Base-by-base conservation (phyloP, 2,888 invertebrate species). In the Nephrotoma flavescens region DNA sequence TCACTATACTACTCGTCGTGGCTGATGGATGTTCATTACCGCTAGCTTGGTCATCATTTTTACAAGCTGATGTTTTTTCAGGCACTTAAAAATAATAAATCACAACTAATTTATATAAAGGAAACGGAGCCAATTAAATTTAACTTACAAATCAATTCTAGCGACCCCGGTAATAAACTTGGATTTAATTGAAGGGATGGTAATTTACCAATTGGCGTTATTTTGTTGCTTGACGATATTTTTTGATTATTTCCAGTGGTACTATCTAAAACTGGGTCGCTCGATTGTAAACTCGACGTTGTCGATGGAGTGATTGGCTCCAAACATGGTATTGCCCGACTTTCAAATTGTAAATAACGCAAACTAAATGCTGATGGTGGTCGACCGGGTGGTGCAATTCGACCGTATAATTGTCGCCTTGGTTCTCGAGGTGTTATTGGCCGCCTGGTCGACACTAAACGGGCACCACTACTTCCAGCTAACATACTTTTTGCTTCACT, bases 361-460 rank as follows among this genome's bases (percentile, higher is more conserved):
- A 95, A 92, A 88, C 95, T 96, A 90, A 96, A 95, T 19, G 95
- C 94, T 90, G 96, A 96, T 2, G 96, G 95, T 12, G 96, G 96
- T 86, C 96, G 92, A 86, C 93, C 93, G 7, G 92, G 91, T 83
- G 92, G 89, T 15, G 92, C 91, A 71, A 92, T 92, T 88, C 93
- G 92, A 42, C 95, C 95, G 91, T 96, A 97, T 7, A 97, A 92
- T 15, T 95, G 94, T 45, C 97, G 93, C 88, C 96, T 95, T 71
- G 96, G 95, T 88, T 96, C 96, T 71, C 95, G 93, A 7, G 97
- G 97, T 11, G 97, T 97, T 90, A 95, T 96, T 6, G 97, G 97
- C n/a, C 97, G 93, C 87, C 95, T 95, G 86, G 97, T 97, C 89
- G 95, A 94, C 87, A 97, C 92, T 84, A 92, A 87, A 15, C 91